A percentile compares a stretch with the other conserved stretches of the same genome.
Evolutionary conservation across 2,797 vertebrate species (phyloP).

Genomic region (Enteromius anoplus): DNA sequence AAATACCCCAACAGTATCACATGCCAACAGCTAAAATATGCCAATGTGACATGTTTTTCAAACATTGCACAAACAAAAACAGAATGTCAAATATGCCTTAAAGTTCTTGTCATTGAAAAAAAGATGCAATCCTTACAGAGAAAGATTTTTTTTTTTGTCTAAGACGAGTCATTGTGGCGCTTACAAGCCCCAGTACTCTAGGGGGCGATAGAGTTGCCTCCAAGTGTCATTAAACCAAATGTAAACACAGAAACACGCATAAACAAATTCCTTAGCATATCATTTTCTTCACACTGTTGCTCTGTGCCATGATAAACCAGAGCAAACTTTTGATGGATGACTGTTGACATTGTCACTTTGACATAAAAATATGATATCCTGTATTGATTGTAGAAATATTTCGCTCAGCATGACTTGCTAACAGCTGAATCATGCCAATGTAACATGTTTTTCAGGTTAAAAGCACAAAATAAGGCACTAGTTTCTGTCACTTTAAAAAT

Average conservation of each 20-base stretch:
- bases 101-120: neutral
- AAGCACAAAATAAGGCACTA: neutral
- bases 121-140: slow-evolving; percentile 19
- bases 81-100: neutral
- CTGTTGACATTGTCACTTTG: neutral
- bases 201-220: neutral
- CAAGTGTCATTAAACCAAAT: neutral
- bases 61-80: neutral
- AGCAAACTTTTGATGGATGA: neutral
- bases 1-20: neutral
- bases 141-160: slow-evolving; percentile 36
- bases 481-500: neutral
- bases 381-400: neutral
- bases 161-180: neutral
- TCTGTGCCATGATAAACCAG: neutral
- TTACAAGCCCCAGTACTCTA: neutral
- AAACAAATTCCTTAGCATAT: neutral
- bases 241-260: neutral
- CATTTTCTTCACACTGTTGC: neutral
- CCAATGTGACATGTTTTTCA: neutral
- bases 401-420: neutral
- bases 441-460: neutral
- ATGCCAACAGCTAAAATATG: neutral
- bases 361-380: neutral
- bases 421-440: neutral